Evolutionary conservation across 2,888 invertebrate genomes (phyloP).

Genomic region (Cheilosia grossa): DNA sequence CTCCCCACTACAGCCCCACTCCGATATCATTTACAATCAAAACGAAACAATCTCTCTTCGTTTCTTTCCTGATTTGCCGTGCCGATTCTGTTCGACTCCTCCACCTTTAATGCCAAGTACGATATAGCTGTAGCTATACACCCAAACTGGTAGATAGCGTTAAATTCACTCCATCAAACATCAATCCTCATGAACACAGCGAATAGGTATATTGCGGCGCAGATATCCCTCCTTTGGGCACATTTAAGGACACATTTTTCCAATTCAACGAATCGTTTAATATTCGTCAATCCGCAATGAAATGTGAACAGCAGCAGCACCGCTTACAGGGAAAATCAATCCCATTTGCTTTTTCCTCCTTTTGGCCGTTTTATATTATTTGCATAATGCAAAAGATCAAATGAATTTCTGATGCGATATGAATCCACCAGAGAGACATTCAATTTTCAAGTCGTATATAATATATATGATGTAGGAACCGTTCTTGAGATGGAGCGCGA

Average conservation of each 20-base stretch:
- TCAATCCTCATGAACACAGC: slow-evolving; percentile 50
- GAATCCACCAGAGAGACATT: slow-evolving; percentile 70
- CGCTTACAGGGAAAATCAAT: slow-evolving; percentile 62
- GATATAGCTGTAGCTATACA: slow-evolving; percentile 1
- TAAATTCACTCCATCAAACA: slow-evolving; percentile 56
- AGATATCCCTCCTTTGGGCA: slow-evolving; percentile 35
- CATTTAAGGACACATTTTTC: slow-evolving; percentile 72
- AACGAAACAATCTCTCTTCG: neutral
- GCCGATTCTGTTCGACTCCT: neutral
- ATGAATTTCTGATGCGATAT: slow-evolving; percentile 73
- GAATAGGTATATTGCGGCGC: slow-evolving; percentile 9
- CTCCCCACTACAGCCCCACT: neutral
- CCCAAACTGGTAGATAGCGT: slow-evolving; percentile 7
- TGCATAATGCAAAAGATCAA: slow-evolving; percentile 75
- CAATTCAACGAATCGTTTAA: slow-evolving; percentile 72
- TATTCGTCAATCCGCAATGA: slow-evolving; percentile 70
- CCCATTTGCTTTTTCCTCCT: slow-evolving; percentile 44
- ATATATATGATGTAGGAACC: neutral
- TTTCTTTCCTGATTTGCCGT: neutral
- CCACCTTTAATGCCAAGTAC: slow-evolving; percentile 3
- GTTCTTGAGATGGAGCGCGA: slow-evolving; percentile 15
- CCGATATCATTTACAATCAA: neutral
- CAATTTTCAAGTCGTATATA: slow-evolving; percentile 55
- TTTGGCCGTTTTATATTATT: slow-evolving; percentile 43
- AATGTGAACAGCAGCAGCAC: slow-evolving; percentile 26